phyloP scores from a whole-genome alignment of 2,797 vertebrate species.

The Gallinago solitaria region DNA sequence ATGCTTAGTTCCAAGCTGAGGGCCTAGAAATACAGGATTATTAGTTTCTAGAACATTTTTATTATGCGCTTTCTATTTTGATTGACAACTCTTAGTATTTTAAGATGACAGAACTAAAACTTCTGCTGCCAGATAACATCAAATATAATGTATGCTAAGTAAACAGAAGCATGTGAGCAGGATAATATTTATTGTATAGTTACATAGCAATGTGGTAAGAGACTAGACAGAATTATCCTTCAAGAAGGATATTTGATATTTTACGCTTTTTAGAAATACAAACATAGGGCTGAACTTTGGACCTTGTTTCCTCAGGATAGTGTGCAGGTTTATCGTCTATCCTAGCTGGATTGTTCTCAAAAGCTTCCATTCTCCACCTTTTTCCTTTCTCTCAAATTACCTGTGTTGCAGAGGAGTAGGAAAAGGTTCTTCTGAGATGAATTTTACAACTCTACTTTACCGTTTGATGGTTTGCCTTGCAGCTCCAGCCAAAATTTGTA shows the following conservation, averaged over 20 bases:
- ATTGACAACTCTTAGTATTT: slow-evolving; percentile 90
- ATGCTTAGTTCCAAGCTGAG: slow-evolving; percentile 82
- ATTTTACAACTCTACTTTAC: background rate
- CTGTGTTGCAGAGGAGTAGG: background rate
- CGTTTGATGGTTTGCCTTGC: background rate
- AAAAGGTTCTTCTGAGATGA: background rate
- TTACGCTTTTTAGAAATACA: background rate
- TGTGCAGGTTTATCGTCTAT: background rate
- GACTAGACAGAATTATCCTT: background rate
- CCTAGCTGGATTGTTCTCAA: background rate
- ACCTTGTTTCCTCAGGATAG: background rate
- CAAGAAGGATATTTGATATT: slow-evolving; percentile 22
- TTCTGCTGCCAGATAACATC: slow-evolving; percentile 80
- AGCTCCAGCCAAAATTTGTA: background rate
- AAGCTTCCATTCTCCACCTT: background rate
- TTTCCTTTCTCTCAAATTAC: background rate
- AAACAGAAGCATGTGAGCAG: slow-evolving; percentile 78
- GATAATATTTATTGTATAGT: slow-evolving; percentile 73
- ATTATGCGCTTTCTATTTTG: slow-evolving; percentile 76
- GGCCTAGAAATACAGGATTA: slow-evolving; percentile 81
- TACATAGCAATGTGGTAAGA: background rate
- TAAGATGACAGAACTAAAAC: slow-evolving; percentile 81
- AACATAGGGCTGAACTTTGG: background rate
- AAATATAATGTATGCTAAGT: slow-evolving; percentile 83
- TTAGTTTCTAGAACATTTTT: slow-evolving; percentile 82